Evolutionary conservation across 2,888 invertebrate species (phyloP).

Genomic region (Lacanobia wlatinum): DNA sequence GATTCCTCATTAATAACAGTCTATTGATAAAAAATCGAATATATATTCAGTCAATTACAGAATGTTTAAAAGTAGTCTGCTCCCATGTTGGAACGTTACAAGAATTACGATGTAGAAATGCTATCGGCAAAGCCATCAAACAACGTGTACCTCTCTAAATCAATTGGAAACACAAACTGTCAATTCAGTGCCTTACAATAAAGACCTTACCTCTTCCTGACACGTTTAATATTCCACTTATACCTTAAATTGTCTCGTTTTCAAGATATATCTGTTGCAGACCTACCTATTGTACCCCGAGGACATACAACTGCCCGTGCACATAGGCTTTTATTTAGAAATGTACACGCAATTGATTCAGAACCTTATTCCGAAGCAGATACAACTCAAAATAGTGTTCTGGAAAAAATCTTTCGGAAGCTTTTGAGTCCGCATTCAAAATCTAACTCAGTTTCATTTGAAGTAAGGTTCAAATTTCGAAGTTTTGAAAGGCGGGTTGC

Average conservation of each 20-base stretch:
- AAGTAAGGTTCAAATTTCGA: slow-evolving; percentile 61
- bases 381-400: slow-evolving; percentile 56
- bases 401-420: slow-evolving; percentile 49
- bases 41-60: neutral
- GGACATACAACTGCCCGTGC: slow-evolving; percentile 85
- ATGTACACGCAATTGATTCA: slow-evolving; percentile 55
- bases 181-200: slow-evolving; percentile 59
- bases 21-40: neutral
- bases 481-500: slow-evolving; percentile 57
- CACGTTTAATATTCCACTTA: slow-evolving; percentile 85
- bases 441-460: slow-evolving; percentile 14
- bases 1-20: too few species aligned
- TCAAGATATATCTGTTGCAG: slow-evolving; percentile 85
- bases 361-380: fast-evolving
- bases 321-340: slow-evolving; percentile 78
- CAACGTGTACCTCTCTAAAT: slow-evolving; percentile 50
- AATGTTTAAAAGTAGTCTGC: slow-evolving; percentile 8
- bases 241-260: slow-evolving; percentile 88
- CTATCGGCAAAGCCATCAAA: slow-evolving; percentile 26
- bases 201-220: slow-evolving; percentile 71
- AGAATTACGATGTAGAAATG: slow-evolving; percentile 1
- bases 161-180: slow-evolving; percentile 50
- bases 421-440: slow-evolving; percentile 40
- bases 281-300: slow-evolving; percentile 87
- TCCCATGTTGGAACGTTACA: neutral